Evolutionary conservation across 2,113 vertebrate genomes (phyloP), one percentile per base, ranked within the genome.

Genomic region (Corythornis cristatus): DNA sequence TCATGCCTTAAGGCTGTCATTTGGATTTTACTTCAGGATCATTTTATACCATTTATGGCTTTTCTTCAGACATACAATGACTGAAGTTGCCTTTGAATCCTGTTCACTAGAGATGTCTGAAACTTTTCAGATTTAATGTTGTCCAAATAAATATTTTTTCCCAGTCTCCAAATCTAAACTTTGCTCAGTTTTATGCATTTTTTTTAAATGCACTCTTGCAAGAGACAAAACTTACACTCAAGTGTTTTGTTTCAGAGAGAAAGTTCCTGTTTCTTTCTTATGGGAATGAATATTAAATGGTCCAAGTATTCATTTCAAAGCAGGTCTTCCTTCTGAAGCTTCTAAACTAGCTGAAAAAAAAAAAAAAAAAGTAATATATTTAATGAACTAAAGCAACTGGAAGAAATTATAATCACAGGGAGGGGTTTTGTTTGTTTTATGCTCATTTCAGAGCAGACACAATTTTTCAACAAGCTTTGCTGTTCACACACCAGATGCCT

Each of bases 391-490:
- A 84, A 84, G 77, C 58, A 89, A 82, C 70, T 79, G 57, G 62
- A 86, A 60, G 40, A 67, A 56, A 90, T 81, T 48, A 66, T 17
- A 46, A 71, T 48, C 66, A 11, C 8, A 42, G 57, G 70, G 40
- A 91, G 78, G 71, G 23, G 61, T 4, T 94, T 78, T 71, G 91
- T 93, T 95, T 96, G 81, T 81, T 96, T 90, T 86, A 79, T 65
- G 45, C 58, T 70, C 65, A 8, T 74, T 88, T 92, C 43, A 51
- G 80, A 83, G 86, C 80, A 94, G 88, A 85, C 67, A 91, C 22
- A 33, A 57, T 67, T 92, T 93, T 88, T 85, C 85, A 94, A 42
- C 60, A 50, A 85, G 85, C 78, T 91, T 65, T 96, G 75, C 85
- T 94, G 33, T 85, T 95, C 46, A 42, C 6, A 31, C 82, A 83